Evolutionary conservation across 1,140 invertebrate genomes (phyloP).

Genomic region (Ectropis grisescens): DNA sequence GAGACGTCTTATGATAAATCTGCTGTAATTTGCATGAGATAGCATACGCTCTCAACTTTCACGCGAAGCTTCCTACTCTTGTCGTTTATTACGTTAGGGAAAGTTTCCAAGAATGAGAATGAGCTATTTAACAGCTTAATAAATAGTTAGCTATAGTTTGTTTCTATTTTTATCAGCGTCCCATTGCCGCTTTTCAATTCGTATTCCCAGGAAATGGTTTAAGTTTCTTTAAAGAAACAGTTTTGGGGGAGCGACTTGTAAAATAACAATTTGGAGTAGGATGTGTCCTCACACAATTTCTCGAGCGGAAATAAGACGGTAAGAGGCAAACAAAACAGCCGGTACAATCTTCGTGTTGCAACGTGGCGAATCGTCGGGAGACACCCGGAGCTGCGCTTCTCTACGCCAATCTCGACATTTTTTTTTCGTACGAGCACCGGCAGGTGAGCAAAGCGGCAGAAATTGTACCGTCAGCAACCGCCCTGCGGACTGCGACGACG

Average conservation of each 20-base stretch:
- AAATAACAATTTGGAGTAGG: slow-evolving; percentile 41
- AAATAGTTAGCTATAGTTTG: slow-evolving; percentile 45
- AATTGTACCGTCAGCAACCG: slow-evolving; percentile 56
- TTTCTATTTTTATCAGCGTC: slow-evolving; percentile 8
- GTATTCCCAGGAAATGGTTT: slow-evolving; percentile 3
- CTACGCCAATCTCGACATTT: slow-evolving; percentile 60
- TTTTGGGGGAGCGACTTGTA: slow-evolving; percentile 36
- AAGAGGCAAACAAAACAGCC: slow-evolving; percentile 59
- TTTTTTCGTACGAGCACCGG: slow-evolving; percentile 33
- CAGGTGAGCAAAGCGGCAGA: slow-evolving; percentile 20
- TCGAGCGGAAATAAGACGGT: slow-evolving; percentile 56
- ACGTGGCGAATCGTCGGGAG: slow-evolving; percentile 47
- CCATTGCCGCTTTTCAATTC: slow-evolving; percentile 10
- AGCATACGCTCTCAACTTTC: slow-evolving; percentile 68
- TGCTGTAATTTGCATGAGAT: slow-evolving; percentile 69
- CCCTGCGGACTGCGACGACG: slow-evolving; percentile 50
- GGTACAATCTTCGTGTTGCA: slow-evolving; percentile 62
- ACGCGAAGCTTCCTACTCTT: slow-evolving; percentile 59
- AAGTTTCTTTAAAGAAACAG: slow-evolving; percentile 10
- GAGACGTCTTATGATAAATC: slow-evolving; percentile 70
- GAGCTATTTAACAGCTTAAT: slow-evolving; percentile 62
- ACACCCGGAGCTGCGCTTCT: slow-evolving; percentile 46
- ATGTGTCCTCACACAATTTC: slow-evolving; percentile 48
- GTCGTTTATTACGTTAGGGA: slow-evolving; percentile 65
- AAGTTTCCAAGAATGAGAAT: slow-evolving; percentile 63